Percentiles rank a stretch among this genome's conserved stretches.
Evolutionary conservation across 2,888 invertebrate species (phyloP).

Genomic region (Hirtodrosophila duncani): DNA sequence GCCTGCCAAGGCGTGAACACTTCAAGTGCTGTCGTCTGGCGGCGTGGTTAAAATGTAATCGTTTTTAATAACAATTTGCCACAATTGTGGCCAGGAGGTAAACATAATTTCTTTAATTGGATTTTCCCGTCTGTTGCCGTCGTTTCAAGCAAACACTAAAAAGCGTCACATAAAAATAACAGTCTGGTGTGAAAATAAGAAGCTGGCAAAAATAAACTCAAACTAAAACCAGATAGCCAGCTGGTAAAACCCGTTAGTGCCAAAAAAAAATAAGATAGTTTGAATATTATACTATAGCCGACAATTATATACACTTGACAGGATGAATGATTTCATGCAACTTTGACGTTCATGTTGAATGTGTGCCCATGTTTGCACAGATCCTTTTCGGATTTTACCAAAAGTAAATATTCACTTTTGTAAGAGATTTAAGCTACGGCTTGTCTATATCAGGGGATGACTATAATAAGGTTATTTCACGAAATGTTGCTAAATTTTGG

Average conservation of each 20-base stretch:
- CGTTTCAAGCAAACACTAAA: constrained; percentile 39
- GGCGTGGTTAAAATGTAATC: constrained; percentile 45
- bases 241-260: constrained; percentile 63
- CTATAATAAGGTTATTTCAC: too few species aligned
- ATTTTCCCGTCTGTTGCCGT: constrained; percentile 47
- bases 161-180: too few species aligned
- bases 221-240: constrained; percentile 27
- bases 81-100: constrained; percentile 60
- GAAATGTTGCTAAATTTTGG: too few species aligned
- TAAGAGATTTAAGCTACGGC: too few species aligned
- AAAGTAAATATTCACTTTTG: too few species aligned
- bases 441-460: too few species aligned
- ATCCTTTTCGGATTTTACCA: too few species aligned
- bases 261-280: constrained; percentile 35
- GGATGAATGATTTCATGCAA: too few species aligned
- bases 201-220: constrained; percentile 31
- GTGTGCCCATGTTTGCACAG: too few species aligned
- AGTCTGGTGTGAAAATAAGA: constrained; percentile 56
- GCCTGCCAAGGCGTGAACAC: constrained; percentile 61
- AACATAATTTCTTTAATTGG: constrained; percentile 71
- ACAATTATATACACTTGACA: too few species aligned
- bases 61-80: constrained; percentile 69
- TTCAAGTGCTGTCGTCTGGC: constrained; percentile 44
- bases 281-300: too few species aligned
- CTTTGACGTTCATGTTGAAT: too few species aligned